Base-by-base conservation (phyloP, 1,140 invertebrate genomes). In the Aphidius gifuensis region DNA sequence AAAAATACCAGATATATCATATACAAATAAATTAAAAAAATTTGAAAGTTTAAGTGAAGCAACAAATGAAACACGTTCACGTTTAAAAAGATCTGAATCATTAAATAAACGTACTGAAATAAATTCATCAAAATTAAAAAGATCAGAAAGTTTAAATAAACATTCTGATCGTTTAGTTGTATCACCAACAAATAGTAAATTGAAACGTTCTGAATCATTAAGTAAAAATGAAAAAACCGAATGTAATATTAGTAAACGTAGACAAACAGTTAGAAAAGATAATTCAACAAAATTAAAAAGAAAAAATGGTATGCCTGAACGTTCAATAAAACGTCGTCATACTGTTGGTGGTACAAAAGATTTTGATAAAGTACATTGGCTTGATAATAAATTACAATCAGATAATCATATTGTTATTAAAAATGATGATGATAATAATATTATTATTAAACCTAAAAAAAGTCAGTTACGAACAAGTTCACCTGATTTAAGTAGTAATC, bases 311-410 rank as follows among this genome's bases (percentile, higher is more conserved):
- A 88, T 88, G 85, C 86, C 85, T 1, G 88, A 90, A 73, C 79
- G 89, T 48, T 90, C 88, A 45, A 92, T 93, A 65, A 93, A 93
- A 76, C 82, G 93, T 9, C 82, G 93, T n/a, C 93, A 96, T 78
- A 96, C 93, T 2, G 92, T 96, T 0, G 93, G 93, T 42, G 93
- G 93, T 16, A 92, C 90, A 0, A 91, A 93, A 73, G 92, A 96
- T 74, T 91, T 88, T 40, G 88, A 89, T 69, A 88, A 89, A 67
- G 81, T 88, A 54, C 83, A 78, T 56, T 88, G 83, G 83, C 69
- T 83, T 61, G 84, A 85, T 60, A 85, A 84, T 64, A 80, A 83
- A 60, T 65, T 83, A 42, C 80, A 84, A 58, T 78, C 83, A 6
- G 73, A 78, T 45, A 79, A 82, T 46, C 80, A 85, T 66, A 71